A percentile compares a stretch with the other conserved stretches of the same genome.
These are phyloP conservation scores for Graptemys geographica DNA, from an alignment of 2,797 vertebrate genomes.

Conservation along the genomic window DNA sequence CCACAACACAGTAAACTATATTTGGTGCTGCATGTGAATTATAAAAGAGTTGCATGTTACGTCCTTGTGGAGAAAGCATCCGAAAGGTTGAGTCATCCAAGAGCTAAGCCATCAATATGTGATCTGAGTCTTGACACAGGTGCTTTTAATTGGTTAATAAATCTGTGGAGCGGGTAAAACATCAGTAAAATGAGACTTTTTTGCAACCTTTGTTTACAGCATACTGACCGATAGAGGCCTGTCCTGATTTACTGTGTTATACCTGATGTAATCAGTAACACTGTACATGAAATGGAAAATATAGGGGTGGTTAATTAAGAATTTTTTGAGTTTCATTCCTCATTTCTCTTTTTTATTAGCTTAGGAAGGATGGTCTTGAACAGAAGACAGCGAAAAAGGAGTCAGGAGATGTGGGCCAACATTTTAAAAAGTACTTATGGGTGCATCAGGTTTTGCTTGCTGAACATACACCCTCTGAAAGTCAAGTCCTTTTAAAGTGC, in stretches of 20 bases:
- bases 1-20: background rate
- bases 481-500: no score
- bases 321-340: background rate
- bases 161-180: background rate
- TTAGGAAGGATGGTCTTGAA: background rate
- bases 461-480: no score
- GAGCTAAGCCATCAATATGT: no score
- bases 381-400: background rate
- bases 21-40: no score
- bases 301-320: background rate
- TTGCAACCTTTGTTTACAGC: background rate
- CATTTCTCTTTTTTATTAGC: background rate
- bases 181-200: background rate
- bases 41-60: no score
- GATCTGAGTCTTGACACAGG: background rate
- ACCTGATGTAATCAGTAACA: background rate
- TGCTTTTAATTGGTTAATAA: background rate
- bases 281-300: background rate
- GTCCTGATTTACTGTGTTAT: background rate
- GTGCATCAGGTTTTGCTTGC: background rate
- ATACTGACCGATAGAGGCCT: background rate
- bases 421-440: constrained; percentile 1
- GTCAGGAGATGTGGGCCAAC: fast-evolving
- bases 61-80: background rate
- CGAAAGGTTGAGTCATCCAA: background rate